Evolutionary conservation across 2,113 vertebrate species (phyloP).

Genomic region (Notiomystis cincta): DNA sequence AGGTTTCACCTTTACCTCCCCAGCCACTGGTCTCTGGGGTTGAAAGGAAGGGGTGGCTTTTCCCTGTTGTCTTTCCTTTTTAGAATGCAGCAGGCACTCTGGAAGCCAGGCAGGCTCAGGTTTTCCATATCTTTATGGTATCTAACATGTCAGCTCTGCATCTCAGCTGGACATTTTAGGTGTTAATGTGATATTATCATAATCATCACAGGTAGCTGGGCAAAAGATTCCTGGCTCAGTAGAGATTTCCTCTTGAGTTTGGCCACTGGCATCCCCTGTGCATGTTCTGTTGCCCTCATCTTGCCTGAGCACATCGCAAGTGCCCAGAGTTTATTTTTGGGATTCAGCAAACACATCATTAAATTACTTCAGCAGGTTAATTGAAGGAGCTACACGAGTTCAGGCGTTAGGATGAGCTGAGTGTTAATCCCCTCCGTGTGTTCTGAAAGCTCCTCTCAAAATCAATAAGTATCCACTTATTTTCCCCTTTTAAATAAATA

Average conservation of each 20-base stretch:
- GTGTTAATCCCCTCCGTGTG: background rate
- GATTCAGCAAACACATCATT: background rate
- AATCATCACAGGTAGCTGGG: background rate
- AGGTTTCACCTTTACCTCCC: background rate
- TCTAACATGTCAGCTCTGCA: background rate
- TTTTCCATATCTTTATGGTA: background rate
- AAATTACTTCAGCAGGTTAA: slow-evolving; percentile 22
- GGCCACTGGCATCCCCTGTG: background rate
- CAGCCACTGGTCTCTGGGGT: background rate
- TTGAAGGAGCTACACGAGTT: background rate
- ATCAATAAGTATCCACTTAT: background rate
- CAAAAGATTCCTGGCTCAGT: background rate
- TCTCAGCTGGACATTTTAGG: background rate
- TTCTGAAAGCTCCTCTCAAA: background rate
- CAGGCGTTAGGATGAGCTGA: background rate
- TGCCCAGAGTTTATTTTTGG: background rate
- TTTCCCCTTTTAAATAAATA: background rate
- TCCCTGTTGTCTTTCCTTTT: background rate
- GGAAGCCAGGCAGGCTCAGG: background rate
- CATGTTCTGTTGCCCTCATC: background rate
- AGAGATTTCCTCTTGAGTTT: background rate
- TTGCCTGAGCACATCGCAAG: background rate
- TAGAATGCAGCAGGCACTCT: background rate
- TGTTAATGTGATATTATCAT: background rate
- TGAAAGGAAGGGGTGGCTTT: background rate